Evolutionary conservation across 1,140 invertebrate genomes (phyloP), one percentile per base, ranked within the genome.

Genomic region (Brachionus asplanchnoidis): DNA sequence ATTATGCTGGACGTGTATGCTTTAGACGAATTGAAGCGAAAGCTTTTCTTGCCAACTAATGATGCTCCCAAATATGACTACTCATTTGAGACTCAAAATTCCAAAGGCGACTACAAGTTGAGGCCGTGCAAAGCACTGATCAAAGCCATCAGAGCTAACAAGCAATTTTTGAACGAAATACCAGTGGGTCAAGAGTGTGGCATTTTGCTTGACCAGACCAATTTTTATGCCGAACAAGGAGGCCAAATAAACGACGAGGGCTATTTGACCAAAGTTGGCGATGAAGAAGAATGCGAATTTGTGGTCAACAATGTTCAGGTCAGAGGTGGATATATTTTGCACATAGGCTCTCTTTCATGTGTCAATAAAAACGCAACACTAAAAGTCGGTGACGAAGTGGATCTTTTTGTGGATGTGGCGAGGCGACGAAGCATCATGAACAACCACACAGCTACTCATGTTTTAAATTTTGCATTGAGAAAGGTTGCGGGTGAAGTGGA

Each of bases 231-330:
- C 8, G 97, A 99, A 90, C 95, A 97, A 91, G 98, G 98, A 87
- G 98, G 98, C 14, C 98, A 99, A 91, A 96, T 98, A 86, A 97
- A 93, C 89, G 98, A 99, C 90, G 95, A 96, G 89, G 98, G 97
- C 20, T 97, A 95, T 86, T 92, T 99, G 87, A 93, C 94, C 0
- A 97, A 97, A 91, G 92, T 92, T 88, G 14, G 11, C 28, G 20
- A 68, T 20, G 28, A 70, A 77, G 32, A 68, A 32, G 56, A 36
- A 56, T 60, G 84, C 20, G 85, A 85, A 91, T 94, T 99, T 90
- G 92, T 93, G 32, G 94, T 99, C 1, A 95, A 94, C 87, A 96
- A 98, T 90, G 96, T 98, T 1, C 97, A 99, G 92, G 93, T 98
- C 5, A 93, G 95, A 87, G 97, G 94, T 73, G 98, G 97, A 7